Evolutionary conservation across 2,888 invertebrate species (phyloP).

Genomic region (Cryptus armator): DNA sequence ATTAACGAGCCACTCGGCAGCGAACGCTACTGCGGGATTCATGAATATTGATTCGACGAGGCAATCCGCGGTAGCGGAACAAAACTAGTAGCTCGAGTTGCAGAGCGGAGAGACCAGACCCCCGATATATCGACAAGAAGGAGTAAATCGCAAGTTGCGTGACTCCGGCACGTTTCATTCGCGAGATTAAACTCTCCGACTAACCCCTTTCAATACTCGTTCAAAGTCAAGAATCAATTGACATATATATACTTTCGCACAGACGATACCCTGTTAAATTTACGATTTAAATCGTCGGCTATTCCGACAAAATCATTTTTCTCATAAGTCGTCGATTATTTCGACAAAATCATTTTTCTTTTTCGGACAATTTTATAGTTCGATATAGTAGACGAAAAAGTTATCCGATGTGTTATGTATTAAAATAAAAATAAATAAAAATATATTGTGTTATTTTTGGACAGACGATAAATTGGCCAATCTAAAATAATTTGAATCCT

Average conservation of each 20-base stretch:
- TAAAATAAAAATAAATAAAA: too few relatives aligned
- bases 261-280: background rate
- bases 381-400: too few relatives aligned
- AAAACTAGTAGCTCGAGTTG: conserved; percentile 32
- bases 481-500: too few relatives aligned
- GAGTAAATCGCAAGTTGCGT: conserved; percentile 40
- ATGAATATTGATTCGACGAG: conserved; percentile 67
- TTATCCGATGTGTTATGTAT: too few relatives aligned
- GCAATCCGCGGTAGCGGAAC: conserved; percentile 54
- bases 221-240: conserved; percentile 15
- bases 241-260: background rate
- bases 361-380: too few relatives aligned
- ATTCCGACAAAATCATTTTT: background rate
- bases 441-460: too few relatives aligned
- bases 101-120: background rate
- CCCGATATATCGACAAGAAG: conserved; percentile 15
- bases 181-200: conserved; percentile 45
- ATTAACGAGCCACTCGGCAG: conserved; percentile 48
- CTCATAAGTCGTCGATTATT: too few relatives aligned
- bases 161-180: conserved; percentile 48
- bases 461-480: too few relatives aligned
- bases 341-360: too few relatives aligned
- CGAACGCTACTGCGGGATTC: conserved; percentile 34
- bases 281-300: background rate
- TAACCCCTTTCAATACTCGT: conserved; percentile 22